Percentiles rank a stretch among this genome's conserved stretches.
These are phyloP conservation scores for Branchellion lobata DNA, from an alignment of 2,888 invertebrate species.

Conservation along the genomic window DNA sequence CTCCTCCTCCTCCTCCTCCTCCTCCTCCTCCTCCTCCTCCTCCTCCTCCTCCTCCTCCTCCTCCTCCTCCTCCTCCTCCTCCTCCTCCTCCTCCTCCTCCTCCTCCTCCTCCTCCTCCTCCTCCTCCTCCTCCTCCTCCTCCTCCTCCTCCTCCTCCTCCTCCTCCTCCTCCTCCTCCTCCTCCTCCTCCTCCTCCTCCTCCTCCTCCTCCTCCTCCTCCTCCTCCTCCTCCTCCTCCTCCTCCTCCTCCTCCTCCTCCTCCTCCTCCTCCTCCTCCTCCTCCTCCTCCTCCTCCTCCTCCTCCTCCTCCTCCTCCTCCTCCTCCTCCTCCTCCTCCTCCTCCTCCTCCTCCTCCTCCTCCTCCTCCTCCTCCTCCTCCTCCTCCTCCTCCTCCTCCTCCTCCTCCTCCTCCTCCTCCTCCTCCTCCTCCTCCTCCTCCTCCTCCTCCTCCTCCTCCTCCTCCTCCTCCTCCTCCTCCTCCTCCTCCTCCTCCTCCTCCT, in stretches of 20 bases:
- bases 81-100: conserved; percentile 8
- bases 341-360: background rate
- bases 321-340: background rate
- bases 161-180: conserved; percentile 20
- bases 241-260: background rate
- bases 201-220: background rate
- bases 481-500: background rate
- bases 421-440: background rate
- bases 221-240: conserved; percentile 6
- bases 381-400: background rate
- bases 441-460: background rate
- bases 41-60: background rate
- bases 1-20: background rate
- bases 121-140: background rate
- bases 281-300: background rate
- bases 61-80: background rate
- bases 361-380: background rate
- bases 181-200: background rate
- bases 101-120: conserved; percentile 18
- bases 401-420: background rate
- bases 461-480: background rate
- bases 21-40: background rate
- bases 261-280: background rate
- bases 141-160: background rate
- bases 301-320: background rate